Evolutionary conservation across 2,113 vertebrate genomes (phyloP), one percentile per base, ranked within the genome.

Genomic region (Gymnobelideus leadbeateri): DNA sequence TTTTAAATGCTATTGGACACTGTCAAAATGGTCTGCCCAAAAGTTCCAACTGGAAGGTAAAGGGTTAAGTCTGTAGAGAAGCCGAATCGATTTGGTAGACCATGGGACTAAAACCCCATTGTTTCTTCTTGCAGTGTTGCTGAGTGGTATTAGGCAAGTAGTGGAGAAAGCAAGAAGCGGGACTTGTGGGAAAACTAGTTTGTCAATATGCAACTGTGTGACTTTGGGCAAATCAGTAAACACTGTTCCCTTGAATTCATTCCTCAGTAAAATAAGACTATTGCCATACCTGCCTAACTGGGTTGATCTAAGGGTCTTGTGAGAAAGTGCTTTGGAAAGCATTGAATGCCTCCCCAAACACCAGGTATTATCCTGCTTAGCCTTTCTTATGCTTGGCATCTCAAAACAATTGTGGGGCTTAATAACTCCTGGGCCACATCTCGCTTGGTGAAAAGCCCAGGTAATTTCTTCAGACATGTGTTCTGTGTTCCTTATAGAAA

Each of bases 391-490:
- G 16, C 68, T 7, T 43, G 37, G n/a, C 16, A 84, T 43, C 37
- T 84, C n/a, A 51, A 90, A 10, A 68, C 91, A 57, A 90, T 90
- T 55, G 77, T 50, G 19, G 68, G n/a, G 46, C n/a, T 68, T 54
- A 46, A 95, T 25, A 94, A 51, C 31, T 26, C 37, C 37, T 25
- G 21, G 91, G 19, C 54, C 92, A 54, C 19, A 91, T 53, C 10
- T 90, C 91, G 0, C 90, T 94, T 46, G 92, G 37, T 94, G 90
- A 97, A 95, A 94, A 53, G 51, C 3, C 26, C 93, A 90, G 47
- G 37, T 84, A 53, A 95, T 97, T 95, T 94, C 8, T 91, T 90
- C 43, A 93, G n/a, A 84, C 2, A 55, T n/a, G n/a, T n/a, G n/a
- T 61, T 94, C 91, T 77, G 51, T 9, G 37, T 23, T 94, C 43